These are phyloP conservation scores for Atopsyche davidsoni DNA, from an alignment of 1,140 invertebrate genomes.

Conservation along the genomic window DNA sequence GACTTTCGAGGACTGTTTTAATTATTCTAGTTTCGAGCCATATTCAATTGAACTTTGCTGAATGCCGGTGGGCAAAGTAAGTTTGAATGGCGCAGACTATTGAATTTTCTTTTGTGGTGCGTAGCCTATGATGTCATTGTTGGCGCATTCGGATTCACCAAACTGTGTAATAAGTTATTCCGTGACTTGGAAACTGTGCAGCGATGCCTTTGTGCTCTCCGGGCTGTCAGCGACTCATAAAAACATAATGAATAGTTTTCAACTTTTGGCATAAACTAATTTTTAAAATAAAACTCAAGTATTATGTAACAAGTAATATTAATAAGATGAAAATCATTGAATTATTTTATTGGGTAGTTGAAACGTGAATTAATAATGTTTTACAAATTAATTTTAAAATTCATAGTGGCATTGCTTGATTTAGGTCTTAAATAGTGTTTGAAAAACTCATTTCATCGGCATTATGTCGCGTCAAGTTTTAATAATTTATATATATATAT, in stretches of 20 bases:
- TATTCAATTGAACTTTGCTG: constrained; percentile 30
- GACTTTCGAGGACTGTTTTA: constrained; percentile 11
- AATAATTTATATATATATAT: too few relatives aligned
- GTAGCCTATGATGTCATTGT: constrained; percentile 18
- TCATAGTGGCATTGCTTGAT: too few relatives aligned
- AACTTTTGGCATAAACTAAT: neutral
- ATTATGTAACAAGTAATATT: too few relatives aligned
- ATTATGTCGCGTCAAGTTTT: too few relatives aligned
- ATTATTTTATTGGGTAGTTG: too few relatives aligned
- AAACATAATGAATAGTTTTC: constrained; percentile 3
- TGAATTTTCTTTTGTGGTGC: constrained; percentile 27
- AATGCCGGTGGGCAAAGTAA: constrained; percentile 24
- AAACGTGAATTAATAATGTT: too few relatives aligned
- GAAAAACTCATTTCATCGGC: too few relatives aligned
- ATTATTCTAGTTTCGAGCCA: constrained; percentile 27
- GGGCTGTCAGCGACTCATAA: neutral
- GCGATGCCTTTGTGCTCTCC: neutral
- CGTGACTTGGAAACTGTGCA: neutral
- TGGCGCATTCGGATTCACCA: constrained; percentile 17
- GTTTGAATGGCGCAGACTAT: constrained; percentile 16
- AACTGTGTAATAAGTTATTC: constrained; percentile 27
- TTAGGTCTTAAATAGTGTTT: too few relatives aligned
- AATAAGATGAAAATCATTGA: too few relatives aligned
- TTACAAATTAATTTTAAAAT: too few relatives aligned
- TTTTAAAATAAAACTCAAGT: too few relatives aligned